Base-by-base conservation (phyloP, 2,113 vertebrate species). In the Ciconia stormi region DNA sequence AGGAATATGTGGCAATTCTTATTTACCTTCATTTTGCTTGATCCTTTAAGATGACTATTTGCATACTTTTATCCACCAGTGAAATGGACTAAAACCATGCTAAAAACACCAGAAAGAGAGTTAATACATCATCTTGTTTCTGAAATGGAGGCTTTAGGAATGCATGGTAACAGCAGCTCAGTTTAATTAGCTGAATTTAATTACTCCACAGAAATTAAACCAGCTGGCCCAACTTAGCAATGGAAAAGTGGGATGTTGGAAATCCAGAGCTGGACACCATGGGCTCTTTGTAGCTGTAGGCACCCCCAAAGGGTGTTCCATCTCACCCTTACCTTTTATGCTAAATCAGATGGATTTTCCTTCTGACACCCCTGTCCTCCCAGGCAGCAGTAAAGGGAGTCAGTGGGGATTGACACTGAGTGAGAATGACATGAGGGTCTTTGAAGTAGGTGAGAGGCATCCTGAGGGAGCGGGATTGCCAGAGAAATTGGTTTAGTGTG, bases 111-210 rank as follows among this genome's bases (percentile, higher is more conserved):
- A 85, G 42, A 74, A 81, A 77, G 67, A 50, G 16, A 74, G 19
- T 89, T 79, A 87, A 76, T 71, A n/a, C 77, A 87, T 87, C 46
- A 52, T 87, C 62, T 79, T 52, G 13, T 87, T 95, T 95, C 84
- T 95, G 89, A 96, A 95, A 82, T 0, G 0, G 72, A 87, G 53
- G 32, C 36, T 85, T 84, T 82, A 89, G 61, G 81, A 91, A 79
- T 69, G 61, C 56, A 49, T 82, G 78, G 58, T 90, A 91, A 79
- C 66, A 91, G 87, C 90, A 93, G 62, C 87, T 94, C 82, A 26
- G 18, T 91, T 93, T 93, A 96, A 91, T 91, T 93, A 93, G 81
- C 47, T 84, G 44, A 74, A 96, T 93, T 96, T 84, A 93, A 91
- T 96, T 96, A 86, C 63, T 89, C 17, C 49, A 65, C 56, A 95